phyloP scores from a whole-genome alignment of 2,113 vertebrate species.

The Naja naja region DNA sequence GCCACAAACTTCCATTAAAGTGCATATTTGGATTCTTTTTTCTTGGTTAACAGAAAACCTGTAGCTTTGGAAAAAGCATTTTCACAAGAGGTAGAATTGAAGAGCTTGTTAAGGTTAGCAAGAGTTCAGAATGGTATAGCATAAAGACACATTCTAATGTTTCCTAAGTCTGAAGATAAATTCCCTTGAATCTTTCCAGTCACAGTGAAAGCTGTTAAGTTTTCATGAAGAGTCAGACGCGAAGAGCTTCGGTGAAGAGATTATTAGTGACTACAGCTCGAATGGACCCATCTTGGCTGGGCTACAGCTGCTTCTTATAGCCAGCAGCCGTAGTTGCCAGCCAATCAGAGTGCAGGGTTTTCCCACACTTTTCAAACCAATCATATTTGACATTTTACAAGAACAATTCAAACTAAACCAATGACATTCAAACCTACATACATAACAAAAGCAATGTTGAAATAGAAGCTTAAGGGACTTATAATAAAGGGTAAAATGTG shows the following conservation, averaged over 20 bases:
- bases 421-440: too few species aligned
- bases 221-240: too few species aligned
- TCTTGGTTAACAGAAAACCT: background rate
- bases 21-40: background rate
- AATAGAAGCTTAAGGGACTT: background rate
- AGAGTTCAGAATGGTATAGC: background rate
- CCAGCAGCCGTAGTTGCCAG: too few species aligned
- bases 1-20: background rate
- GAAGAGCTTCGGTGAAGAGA: too few species aligned
- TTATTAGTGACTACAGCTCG: too few species aligned
- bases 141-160: background rate
- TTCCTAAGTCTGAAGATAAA: background rate
- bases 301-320: too few species aligned
- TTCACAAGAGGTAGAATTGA: background rate
- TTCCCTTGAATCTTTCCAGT: background rate
- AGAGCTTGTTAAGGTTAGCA: background rate
- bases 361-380: too few species aligned
- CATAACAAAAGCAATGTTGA: background rate
- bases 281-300: too few species aligned
- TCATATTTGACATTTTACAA: too few species aligned
- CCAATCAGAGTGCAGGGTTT: too few species aligned
- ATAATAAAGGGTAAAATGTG: background rate
- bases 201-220: too few species aligned
- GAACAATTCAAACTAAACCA: too few species aligned
- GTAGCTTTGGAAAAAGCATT: background rate